Evolutionary conservation across 2,888 invertebrate genomes (phyloP).

Genomic region (Ischnura elegans): DNA sequence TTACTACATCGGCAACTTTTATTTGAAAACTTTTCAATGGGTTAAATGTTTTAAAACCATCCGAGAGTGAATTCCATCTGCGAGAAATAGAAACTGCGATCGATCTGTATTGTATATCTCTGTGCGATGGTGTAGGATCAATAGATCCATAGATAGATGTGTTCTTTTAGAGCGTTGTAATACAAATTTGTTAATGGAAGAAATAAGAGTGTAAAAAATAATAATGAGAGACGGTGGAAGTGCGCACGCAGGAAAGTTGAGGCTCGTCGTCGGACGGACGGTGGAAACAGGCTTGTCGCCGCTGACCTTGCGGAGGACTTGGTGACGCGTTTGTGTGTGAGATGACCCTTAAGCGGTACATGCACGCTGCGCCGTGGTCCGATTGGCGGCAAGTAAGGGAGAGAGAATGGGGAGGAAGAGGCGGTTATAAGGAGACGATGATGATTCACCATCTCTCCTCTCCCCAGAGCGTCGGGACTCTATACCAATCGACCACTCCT

Average conservation of each 20-base stretch:
- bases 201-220: too few relatives aligned
- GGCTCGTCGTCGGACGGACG: not conserved
- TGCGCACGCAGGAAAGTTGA: not conserved
- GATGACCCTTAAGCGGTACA: conserved; percentile 21
- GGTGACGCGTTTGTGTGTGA: conserved; percentile 13
- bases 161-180: too few relatives aligned
- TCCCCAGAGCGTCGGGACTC: not conserved
- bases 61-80: too few relatives aligned
- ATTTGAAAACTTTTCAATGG: too few relatives aligned
- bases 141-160: too few relatives aligned
- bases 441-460: not conserved
- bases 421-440: not conserved
- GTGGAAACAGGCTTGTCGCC: not conserved
- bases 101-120: too few relatives aligned
- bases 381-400: not conserved
- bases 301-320: not conserved
- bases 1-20: too few relatives aligned
- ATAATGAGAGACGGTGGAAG: not conserved
- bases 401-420: not conserved
- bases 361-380: not conserved
- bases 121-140: too few relatives aligned
- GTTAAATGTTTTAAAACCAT: too few relatives aligned
- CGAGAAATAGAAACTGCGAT: too few relatives aligned
- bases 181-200: too few relatives aligned
- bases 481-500: not conserved